These are phyloP conservation scores for Contarinia nasturtii DNA, from an alignment of 1,140 invertebrate genomes.

Conservation along the genomic window DNA sequence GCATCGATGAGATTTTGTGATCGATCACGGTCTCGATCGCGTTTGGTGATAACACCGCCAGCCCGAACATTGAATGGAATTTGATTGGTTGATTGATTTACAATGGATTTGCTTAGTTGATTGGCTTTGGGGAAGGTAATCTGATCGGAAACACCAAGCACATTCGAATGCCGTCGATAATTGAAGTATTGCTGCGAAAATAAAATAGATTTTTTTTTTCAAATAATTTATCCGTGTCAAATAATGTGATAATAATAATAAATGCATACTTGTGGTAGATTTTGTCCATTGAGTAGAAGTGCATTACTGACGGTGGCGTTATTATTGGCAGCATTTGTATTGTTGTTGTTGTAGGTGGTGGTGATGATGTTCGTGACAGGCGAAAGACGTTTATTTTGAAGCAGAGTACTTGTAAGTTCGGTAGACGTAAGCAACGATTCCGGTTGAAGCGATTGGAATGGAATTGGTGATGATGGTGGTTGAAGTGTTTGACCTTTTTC, in stretches of 20 bases:
- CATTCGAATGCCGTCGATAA: too few relatives aligned
- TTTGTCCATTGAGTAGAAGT: too few relatives aligned
- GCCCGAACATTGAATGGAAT: neutral
- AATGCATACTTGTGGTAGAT: too few relatives aligned
- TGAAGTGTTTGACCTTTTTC: neutral
- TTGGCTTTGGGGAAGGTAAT: neutral
- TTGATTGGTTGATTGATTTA: neutral
- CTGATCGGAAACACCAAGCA: neutral
- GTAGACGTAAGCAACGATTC: constrained; percentile 1
- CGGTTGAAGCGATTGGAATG: constrained; percentile 13
- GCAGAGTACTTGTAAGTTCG: too few relatives aligned
- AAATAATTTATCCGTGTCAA: too few relatives aligned
- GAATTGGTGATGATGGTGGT: constrained; percentile 8
- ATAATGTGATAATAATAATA: too few relatives aligned
- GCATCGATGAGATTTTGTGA: neutral
- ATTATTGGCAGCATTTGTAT: too few relatives aligned
- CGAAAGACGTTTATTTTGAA: neutral
- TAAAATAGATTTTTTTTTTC: too few relatives aligned
- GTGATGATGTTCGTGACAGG: neutral
- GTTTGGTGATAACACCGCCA: neutral
- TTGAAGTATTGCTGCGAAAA: too few relatives aligned
- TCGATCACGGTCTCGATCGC: neutral
- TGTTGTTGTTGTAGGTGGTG: neutral
- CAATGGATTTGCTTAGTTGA: neutral
- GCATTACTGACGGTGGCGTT: too few relatives aligned